These are phyloP conservation scores for Melieria crassipennis DNA, from an alignment of 2,888 invertebrate genomes.

Conservation along the genomic window DNA sequence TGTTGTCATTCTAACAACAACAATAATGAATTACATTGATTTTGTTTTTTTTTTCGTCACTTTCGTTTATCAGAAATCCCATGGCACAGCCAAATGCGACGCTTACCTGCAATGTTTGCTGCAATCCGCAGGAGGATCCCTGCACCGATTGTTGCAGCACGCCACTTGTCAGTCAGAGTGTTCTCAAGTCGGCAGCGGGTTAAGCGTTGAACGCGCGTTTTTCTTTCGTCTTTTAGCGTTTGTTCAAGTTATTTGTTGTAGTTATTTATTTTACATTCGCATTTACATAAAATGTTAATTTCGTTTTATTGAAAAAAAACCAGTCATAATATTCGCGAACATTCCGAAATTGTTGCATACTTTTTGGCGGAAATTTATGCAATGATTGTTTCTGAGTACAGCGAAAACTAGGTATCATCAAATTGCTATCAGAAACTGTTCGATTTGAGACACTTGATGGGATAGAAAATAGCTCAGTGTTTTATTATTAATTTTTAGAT, in stretches of 20 bases:
- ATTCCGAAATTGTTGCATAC: too few species aligned
- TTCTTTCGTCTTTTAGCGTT: not conserved
- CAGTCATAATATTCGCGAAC: too few species aligned
- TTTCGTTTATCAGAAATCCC: not conserved
- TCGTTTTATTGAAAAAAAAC: too few species aligned
- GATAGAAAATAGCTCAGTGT: too few species aligned
- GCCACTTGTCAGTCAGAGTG: slow-evolving; percentile 47
- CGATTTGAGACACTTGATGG: too few species aligned
- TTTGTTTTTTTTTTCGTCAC: not conserved
- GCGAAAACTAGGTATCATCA: too few species aligned
- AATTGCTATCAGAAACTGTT: too few species aligned
- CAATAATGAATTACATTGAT: not conserved
- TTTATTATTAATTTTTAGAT: too few species aligned
- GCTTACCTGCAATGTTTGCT: slow-evolving; percentile 45
- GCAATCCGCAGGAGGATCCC: slow-evolving; percentile 39
- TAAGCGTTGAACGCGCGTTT: slow-evolving; percentile 27
- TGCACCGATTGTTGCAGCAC: slow-evolving; percentile 39
- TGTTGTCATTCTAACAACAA: not conserved
- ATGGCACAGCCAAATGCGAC: slow-evolving; percentile 24
- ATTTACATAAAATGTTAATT: too few species aligned
- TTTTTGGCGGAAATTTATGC: too few species aligned
- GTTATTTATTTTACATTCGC: not conserved
- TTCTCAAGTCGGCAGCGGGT: slow-evolving; percentile 50
- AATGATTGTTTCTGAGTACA: too few species aligned
- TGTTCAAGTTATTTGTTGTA: not conserved